Percentiles rank a stretch among this genome's conserved stretches.
These are phyloP conservation scores for Toxonevra muliebris DNA, from an alignment of 2,888 invertebrate species.

Conservation along the genomic window DNA sequence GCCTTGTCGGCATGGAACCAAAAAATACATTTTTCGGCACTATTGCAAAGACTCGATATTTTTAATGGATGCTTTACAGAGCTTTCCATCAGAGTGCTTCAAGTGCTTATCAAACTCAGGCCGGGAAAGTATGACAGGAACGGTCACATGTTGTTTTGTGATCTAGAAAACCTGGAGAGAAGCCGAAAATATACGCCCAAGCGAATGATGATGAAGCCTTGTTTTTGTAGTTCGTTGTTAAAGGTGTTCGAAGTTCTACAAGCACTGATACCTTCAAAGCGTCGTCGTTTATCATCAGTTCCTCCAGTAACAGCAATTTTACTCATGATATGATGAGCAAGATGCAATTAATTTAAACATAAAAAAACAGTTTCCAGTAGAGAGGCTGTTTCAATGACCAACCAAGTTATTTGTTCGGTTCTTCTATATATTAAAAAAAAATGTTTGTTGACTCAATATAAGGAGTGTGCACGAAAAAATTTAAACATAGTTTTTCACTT, in stretches of 20 bases:
- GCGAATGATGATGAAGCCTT: background rate
- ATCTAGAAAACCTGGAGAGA: background rate
- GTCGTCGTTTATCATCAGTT: background rate
- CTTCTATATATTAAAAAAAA: no score
- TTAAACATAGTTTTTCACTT: no score
- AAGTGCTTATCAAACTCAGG: background rate
- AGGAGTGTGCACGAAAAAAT: no score
- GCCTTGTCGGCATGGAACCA: no score
- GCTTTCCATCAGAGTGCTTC: no score
- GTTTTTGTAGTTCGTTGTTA: background rate
- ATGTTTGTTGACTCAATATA: no score
- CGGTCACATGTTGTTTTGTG: background rate
- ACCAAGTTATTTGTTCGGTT: no score
- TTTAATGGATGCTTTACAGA: background rate
- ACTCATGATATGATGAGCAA: background rate
- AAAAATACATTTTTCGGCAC: no score
- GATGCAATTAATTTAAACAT: no score
- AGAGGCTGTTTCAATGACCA: no score
- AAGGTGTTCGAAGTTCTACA: background rate
- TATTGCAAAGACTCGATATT: background rate
- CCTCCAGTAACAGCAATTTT: background rate
- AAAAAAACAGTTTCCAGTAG: no score
- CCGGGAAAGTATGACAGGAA: background rate
- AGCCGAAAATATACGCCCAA: background rate
- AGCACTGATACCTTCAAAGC: background rate